These are phyloP conservation scores for Datnioides undecimradiatus DNA, from an alignment of 2,113 vertebrate species.

Conservation along the genomic window DNA sequence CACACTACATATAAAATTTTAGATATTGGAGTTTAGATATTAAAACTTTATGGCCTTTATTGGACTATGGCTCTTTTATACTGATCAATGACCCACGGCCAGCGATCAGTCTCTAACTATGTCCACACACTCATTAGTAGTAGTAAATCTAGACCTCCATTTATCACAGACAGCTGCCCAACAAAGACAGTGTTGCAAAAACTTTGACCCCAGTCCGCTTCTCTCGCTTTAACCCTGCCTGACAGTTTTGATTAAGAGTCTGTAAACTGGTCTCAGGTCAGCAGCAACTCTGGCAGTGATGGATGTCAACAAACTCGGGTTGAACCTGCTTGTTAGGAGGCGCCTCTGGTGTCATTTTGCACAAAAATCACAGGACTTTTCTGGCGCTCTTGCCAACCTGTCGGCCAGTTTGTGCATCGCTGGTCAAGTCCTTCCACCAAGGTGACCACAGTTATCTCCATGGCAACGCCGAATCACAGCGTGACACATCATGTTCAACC, in stretches of 20 bases:
- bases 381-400: background rate
- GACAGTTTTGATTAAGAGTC: conserved; percentile 34
- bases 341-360: background rate
- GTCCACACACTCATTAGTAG: background rate
- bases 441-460: conserved; percentile 30
- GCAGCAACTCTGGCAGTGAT: conserved; percentile 17
- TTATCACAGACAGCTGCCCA: conserved; percentile 5
- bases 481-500: background rate
- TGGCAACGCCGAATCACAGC: conserved; percentile 43
- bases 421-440: conserved; percentile 25
- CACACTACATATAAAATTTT: no score
- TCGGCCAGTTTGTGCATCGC: conserved; percentile 2
- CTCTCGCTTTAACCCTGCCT: background rate
- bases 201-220: conserved; percentile 15
- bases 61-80: no score
- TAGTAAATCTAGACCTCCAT: background rate
- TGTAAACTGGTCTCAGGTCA: conserved; percentile 33
- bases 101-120: background rate
- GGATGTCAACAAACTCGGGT: background rate
- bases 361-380: conserved; percentile 1
- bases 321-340: background rate
- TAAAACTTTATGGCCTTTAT: no score
- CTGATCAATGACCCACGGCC: background rate
- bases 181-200: conserved; percentile 8
- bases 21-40: no score